phyloP scores from a whole-genome alignment of 2,888 invertebrate genomes.

The Ellobium chinense region DNA sequence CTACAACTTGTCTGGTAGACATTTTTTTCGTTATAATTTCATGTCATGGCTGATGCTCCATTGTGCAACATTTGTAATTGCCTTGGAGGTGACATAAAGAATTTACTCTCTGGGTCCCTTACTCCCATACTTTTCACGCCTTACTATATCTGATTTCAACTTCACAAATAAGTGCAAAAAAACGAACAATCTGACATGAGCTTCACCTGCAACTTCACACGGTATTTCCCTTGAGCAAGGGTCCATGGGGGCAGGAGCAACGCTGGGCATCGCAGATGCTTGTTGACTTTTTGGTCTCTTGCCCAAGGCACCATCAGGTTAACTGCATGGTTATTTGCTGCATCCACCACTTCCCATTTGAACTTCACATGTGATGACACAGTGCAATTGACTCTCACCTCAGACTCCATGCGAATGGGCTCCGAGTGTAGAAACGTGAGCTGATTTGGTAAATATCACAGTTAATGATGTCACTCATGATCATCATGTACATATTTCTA shows the following conservation, averaged over 20 bases:
- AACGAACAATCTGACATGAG: too few species aligned
- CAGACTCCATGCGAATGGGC: slow-evolving; percentile 63
- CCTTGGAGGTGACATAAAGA: too few species aligned
- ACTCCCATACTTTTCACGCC: too few species aligned
- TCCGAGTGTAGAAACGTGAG: slow-evolving; percentile 45
- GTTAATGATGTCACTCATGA: too few species aligned
- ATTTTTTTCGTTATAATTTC: too few species aligned
- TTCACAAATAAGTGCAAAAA: too few species aligned
- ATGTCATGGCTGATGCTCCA: too few species aligned
- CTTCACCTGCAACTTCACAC: slow-evolving; percentile 54
- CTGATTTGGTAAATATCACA: slow-evolving; percentile 1
- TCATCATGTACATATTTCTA: too few species aligned
- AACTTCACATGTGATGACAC: slow-evolving; percentile 59
- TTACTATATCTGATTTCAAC: too few species aligned
- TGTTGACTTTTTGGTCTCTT: slow-evolving; percentile 8
- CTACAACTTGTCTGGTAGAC: too few species aligned
- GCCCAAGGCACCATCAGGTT: background rate
- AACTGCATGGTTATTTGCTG: background rate
- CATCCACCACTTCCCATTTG: slow-evolving; percentile 56
- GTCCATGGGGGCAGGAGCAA: slow-evolving; percentile 64
- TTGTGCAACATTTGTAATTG: too few species aligned
- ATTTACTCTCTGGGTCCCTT: too few species aligned
- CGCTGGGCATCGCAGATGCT: slow-evolving; percentile 54
- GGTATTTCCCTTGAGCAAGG: slow-evolving; percentile 67
- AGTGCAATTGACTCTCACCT: slow-evolving; percentile 66